phyloP scores from a whole-genome alignment of 2,797 vertebrate species.

The Rhinogobio ventralis region DNA sequence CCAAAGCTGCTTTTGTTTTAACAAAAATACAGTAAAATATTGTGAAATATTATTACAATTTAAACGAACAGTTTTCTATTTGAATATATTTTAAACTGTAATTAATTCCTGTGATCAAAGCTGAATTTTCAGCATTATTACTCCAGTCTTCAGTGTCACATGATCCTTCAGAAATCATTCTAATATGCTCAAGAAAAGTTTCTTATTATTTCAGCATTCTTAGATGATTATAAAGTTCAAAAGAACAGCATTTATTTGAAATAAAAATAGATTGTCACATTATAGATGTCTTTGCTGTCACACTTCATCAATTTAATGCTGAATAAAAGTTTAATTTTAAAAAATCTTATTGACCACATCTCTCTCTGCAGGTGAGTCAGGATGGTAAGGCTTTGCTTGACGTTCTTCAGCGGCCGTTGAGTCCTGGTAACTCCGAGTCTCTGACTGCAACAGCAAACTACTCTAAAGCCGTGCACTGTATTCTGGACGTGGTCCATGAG shows the following conservation, averaged over 20 bases:
- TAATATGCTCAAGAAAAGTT: neutral
- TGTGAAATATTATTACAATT: neutral
- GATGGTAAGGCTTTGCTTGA: conserved; percentile 96
- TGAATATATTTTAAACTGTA: too few relatives aligned
- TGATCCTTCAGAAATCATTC: neutral
- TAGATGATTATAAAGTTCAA: neutral
- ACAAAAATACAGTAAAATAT: neutral
- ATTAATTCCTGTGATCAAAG: too few relatives aligned
- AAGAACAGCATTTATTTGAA: neutral
- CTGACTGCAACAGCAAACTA: conserved; percentile 98
- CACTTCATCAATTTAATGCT: neutral
- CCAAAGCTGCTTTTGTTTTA: neutral
- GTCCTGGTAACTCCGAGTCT: conserved; percentile 94
- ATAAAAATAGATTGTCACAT: neutral
- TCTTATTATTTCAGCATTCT: neutral
- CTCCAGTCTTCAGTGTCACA: neutral
- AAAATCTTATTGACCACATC: neutral
- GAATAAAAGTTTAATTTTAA: neutral
- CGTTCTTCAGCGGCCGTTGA: conserved; percentile 94
- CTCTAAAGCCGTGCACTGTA: conserved; percentile 95
- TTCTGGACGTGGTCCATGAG: conserved; percentile 94
- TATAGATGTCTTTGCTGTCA: neutral
- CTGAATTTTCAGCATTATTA: neutral
- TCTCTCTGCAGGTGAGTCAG: conserved; percentile 88
- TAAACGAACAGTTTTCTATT: neutral